Evolutionary conservation across 1,140 invertebrate species (phyloP).

Genomic region (Hylaeus anthracinus): DNA sequence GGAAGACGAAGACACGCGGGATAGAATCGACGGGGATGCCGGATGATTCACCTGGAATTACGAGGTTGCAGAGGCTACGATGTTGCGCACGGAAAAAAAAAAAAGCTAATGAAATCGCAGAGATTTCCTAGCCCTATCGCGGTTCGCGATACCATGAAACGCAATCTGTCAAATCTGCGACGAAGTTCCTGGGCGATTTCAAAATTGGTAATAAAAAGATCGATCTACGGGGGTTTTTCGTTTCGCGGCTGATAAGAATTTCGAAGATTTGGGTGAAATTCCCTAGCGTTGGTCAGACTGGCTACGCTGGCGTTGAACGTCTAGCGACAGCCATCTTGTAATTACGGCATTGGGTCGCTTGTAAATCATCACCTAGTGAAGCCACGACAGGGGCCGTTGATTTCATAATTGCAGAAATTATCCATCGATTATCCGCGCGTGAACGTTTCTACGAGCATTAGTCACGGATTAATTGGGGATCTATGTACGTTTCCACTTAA

Average conservation of each 20-base stretch:
- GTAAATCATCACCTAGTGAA: neutral
- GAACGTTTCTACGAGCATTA: neutral
- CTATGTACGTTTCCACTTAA: neutral
- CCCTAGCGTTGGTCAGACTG: too few relatives aligned
- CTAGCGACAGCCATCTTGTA: neutral
- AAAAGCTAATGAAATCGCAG: neutral
- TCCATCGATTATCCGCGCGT: neutral
- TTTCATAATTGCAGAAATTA: neutral
- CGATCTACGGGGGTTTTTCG: too few relatives aligned
- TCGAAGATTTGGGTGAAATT: neutral
- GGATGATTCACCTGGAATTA: slow-evolving; percentile 5
- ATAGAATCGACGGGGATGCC: neutral
- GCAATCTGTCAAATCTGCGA: neutral
- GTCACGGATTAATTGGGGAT: neutral
- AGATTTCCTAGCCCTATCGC: neutral
- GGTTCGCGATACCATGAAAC: too few relatives aligned
- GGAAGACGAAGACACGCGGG: neutral
- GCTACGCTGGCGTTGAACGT: too few relatives aligned
- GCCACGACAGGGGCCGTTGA: neutral
- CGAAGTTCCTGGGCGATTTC: neutral
- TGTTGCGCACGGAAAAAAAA: too few relatives aligned
- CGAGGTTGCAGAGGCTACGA: neutral
- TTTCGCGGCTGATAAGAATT: neutral
- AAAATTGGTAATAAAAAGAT: neutral
- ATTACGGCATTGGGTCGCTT: too few relatives aligned